Conservation (phyloP, 1,140 invertebrate species). For the Pseudobourletiella spinata region DNA sequence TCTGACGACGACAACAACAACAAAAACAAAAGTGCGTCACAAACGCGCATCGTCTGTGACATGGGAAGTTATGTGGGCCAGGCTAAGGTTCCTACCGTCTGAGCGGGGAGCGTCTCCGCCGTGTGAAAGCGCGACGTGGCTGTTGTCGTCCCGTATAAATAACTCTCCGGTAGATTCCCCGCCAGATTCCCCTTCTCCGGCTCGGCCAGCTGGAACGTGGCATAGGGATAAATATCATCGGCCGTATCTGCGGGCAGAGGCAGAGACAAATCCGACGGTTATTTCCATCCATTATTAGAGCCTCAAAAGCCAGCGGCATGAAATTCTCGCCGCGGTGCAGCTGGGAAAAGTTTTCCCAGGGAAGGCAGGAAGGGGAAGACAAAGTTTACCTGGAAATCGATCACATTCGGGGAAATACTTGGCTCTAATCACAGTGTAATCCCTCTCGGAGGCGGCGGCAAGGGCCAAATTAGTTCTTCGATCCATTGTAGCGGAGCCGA, state of each 20-base stretch:
- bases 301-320: too few species aligned
- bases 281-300: too few species aligned
- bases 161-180: slow-evolving; percentile 24
- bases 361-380: too few species aligned
- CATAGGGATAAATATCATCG: slow-evolving; percentile 56
- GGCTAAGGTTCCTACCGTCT: too few species aligned
- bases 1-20: neutral
- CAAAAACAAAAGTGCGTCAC: too few species aligned
- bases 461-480: slow-evolving; percentile 16
- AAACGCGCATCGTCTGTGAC: too few species aligned
- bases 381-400: slow-evolving; percentile 51
- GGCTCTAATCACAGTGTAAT: slow-evolving; percentile 23
- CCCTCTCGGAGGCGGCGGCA: slow-evolving; percentile 30
- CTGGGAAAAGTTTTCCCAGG: too few species aligned
- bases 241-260: slow-evolving; percentile 44
- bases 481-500: neutral
- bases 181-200: slow-evolving; percentile 49
- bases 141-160: slow-evolving; percentile 2
- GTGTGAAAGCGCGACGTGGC: too few species aligned
- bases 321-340: too few species aligned
- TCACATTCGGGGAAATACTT: slow-evolving; percentile 37
- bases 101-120: too few species aligned
- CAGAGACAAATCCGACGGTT: too few species aligned
- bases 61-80: too few species aligned
- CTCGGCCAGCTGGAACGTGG: slow-evolving; percentile 46